These are phyloP conservation scores for Lepidurus apus DNA, from an alignment of 1,140 invertebrate species.

Conservation along the genomic window DNA sequence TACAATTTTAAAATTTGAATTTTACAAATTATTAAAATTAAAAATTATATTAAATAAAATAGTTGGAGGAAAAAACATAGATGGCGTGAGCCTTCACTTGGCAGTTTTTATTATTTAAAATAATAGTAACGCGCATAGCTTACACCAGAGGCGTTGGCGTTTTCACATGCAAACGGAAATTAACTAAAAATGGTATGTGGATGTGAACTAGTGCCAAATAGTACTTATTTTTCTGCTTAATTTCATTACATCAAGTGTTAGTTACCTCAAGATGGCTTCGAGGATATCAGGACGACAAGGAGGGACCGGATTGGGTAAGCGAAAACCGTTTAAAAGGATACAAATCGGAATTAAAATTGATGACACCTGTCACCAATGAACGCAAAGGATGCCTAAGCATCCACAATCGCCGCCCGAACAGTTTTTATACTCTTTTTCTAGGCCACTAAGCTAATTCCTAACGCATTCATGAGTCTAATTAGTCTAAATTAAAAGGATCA, in stretches of 20 bases:
- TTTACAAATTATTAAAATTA: no score
- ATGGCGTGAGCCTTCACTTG: no score
- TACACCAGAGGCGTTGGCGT: not conserved
- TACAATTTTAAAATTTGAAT: no score
- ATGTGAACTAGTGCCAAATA: not conserved
- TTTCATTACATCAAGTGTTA: not conserved
- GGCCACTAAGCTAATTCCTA: not conserved
- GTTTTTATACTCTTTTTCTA: not conserved
- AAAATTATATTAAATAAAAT: no score
- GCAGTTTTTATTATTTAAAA: not conserved
- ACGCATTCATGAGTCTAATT: no score
- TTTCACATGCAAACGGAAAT: not conserved
- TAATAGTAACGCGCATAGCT: not conserved
- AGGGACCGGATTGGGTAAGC: not conserved
- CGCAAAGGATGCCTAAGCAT: not conserved
- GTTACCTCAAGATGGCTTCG: not conserved
- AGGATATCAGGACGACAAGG: not conserved
- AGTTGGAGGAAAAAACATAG: no score
- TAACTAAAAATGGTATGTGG: not conserved
- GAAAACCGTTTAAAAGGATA: not conserved
- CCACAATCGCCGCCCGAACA: not conserved
- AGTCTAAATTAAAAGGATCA: no score
- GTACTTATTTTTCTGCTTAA: not conserved
- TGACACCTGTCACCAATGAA: not conserved
- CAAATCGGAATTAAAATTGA: not conserved